Base-by-base conservation (phyloP, 1,140 invertebrate species). In the Caenorhabditis brenneri region DNA sequence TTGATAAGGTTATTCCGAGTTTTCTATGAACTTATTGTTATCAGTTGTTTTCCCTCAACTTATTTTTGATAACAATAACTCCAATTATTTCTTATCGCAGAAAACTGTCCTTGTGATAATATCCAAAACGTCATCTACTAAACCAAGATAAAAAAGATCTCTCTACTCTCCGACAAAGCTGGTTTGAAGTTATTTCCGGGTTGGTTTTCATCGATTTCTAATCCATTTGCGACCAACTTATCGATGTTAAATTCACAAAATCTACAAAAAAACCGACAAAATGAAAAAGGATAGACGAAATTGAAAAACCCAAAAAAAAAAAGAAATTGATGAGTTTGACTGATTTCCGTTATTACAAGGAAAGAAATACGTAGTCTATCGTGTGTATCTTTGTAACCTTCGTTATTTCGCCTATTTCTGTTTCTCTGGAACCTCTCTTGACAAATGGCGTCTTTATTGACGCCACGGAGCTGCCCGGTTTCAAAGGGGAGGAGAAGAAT, bases 371-470 rank as follows among this genome's bases (percentile, higher is more conserved):
- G 48, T 51, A 10, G 16, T 2, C 10, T 16, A 16, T 46, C 10
- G 42, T 46, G 16, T 46, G 49, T 51, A n/a, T 4, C 22, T 55
- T 22, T 42, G 65, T 74, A 74, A 74, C 65, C 36, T 55, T n/a
- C 65, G 36, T 74, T 74, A 74, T 74, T 74, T 74, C 65, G 65
- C 65, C 36, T 74, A 65, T 74, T 74, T 74, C 65, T 5, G 6
- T 36, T 42, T 74, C 65, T 74, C 65, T 74, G 65, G 31, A 4
- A 19, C 24, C 65, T 74, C 65, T 74, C 22, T 12, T 24, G 15
- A 74, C 33, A 74, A 74, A 74, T 74, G 65, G 33, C 65, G 65
- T 74, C 4, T 74, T 36, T 42, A n/a, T 74, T 42, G 65, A 42
- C 65, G 49, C 49, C 31, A 12, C 2, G 1, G 65, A 74, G 36